A percentile compares a stretch with the other conserved stretches of the same genome.
These are phyloP conservation scores for Rapana venosa DNA, from an alignment of 2,888 invertebrate genomes.

Conservation along the genomic window DNA sequence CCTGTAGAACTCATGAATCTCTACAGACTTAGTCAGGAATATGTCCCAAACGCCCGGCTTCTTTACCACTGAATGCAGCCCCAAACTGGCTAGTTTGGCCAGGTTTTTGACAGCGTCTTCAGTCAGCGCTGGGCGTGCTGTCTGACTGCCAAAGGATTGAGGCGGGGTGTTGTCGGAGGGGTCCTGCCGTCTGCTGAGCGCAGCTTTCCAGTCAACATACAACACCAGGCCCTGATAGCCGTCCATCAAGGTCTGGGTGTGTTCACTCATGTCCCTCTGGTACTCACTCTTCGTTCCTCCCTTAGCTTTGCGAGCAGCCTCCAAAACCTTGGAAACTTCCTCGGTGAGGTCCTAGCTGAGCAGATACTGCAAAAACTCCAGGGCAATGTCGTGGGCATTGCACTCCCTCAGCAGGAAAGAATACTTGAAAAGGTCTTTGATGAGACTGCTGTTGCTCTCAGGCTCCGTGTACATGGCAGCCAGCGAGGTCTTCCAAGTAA, in stretches of 20 bases:
- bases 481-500: slow-evolving; percentile 61
- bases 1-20: slow-evolving; percentile 61
- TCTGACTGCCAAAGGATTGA: slow-evolving; percentile 30
- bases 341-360: slow-evolving; percentile 52
- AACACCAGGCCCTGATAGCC: slow-evolving; percentile 65
- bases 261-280: neutral
- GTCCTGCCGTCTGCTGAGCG: neutral
- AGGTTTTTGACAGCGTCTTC: slow-evolving; percentile 18
- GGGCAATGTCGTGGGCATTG: slow-evolving; percentile 57
- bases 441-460: slow-evolving; percentile 48
- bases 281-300: neutral
- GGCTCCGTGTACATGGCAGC: slow-evolving; percentile 55
- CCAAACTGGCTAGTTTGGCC: slow-evolving; percentile 56
- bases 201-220: slow-evolving; percentile 62
- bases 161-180: neutral
- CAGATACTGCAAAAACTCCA: slow-evolving; percentile 63
- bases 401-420: slow-evolving; percentile 56
- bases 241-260: slow-evolving; percentile 26
- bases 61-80: slow-evolving; percentile 53
- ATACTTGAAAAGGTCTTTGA: slow-evolving; percentile 59
- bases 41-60: slow-evolving; percentile 65
- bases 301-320: neutral
- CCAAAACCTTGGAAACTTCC: slow-evolving; percentile 48
- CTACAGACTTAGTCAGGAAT: slow-evolving; percentile 64
- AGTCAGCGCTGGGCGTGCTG: neutral